phyloP scores from a whole-genome alignment of 2,113 vertebrate species.

The Microtus ochrogaster region DNA sequence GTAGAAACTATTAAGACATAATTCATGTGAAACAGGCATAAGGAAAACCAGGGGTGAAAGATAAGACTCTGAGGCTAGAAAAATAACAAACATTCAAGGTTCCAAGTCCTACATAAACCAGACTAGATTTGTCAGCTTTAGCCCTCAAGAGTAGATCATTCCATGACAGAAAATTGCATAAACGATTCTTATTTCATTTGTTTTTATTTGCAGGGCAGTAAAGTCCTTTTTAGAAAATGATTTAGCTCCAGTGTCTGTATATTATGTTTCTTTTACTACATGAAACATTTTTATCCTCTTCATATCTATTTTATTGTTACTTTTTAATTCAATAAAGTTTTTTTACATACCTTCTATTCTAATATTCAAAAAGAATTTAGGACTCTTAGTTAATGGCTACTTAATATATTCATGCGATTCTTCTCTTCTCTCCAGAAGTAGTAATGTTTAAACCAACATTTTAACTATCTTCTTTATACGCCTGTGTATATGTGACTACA shows the following conservation, averaged over 20 bases:
- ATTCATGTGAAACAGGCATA: slow-evolving; percentile 48
- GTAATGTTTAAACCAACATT: too few species aligned
- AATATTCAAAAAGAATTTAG: not conserved
- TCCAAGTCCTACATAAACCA: not conserved
- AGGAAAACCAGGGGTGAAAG: not conserved
- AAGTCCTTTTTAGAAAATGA: not conserved
- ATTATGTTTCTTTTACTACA: not conserved
- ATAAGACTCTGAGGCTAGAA: not conserved
- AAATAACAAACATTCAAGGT: not conserved
- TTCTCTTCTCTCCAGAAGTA: not conserved
- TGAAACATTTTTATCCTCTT: not conserved
- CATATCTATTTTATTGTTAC: not conserved
- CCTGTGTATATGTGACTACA: not conserved
- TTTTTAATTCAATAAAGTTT: not conserved
- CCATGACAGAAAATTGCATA: not conserved
- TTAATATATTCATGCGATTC: not conserved
- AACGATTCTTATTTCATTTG: not conserved
- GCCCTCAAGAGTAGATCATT: not conserved
- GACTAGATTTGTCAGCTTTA: not conserved
- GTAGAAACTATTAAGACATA: slow-evolving; percentile 68
- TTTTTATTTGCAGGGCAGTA: not conserved
- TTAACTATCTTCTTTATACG: not conserved
- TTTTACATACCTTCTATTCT: not conserved
- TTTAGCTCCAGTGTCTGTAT: not conserved
- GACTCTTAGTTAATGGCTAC: accelerated